Percentiles rank a stretch among this genome's conserved stretches.
These are phyloP conservation scores for Micromussa lordhowensis DNA, from an alignment of 92 coral and sea anemone species.

Conservation along the genomic window DNA sequence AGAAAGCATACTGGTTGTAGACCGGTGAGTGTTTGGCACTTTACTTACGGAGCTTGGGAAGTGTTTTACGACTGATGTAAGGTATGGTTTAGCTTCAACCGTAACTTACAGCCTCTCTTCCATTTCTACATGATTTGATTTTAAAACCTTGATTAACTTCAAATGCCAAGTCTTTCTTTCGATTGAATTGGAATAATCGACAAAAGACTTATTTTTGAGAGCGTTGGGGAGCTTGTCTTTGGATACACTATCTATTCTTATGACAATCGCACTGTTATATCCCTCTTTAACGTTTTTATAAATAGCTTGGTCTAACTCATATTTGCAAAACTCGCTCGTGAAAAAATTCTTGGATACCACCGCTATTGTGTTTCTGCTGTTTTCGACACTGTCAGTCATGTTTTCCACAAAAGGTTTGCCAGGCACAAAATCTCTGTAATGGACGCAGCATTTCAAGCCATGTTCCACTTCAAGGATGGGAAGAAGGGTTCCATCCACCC, in stretches of 20 bases:
- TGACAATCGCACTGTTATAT: conserved; percentile 23
- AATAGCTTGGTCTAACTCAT: conserved; percentile 15
- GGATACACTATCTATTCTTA: not conserved
- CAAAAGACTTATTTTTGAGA: not conserved
- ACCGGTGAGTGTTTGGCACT: too few species aligned
- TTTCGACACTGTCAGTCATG: conserved; percentile 21
- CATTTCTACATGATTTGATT: not conserved
- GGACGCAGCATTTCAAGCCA: conserved; percentile 33
- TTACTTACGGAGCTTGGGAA: too few species aligned
- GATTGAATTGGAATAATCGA: not conserved
- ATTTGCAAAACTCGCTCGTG: conserved; percentile 4
- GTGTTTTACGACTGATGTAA: too few species aligned
- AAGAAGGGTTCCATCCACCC: conserved; percentile 9
- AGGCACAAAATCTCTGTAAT: conserved; percentile 37
- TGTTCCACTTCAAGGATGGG: conserved; percentile 4
- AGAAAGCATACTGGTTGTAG: too few species aligned
- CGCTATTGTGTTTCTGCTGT: conserved; percentile 13
- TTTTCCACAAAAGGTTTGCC: conserved; percentile 10
- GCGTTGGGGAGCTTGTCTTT: not conserved
- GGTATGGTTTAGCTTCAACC: too few species aligned
- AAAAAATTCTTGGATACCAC: conserved; percentile 22
- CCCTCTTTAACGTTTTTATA: not conserved
- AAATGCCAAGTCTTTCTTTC: not conserved
- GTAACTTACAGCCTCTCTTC: too few species aligned
- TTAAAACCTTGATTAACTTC: not conserved